These are phyloP conservation scores for Prenolepis imparis DNA, from an alignment of 2,888 invertebrate species.

Conservation along the genomic window DNA sequence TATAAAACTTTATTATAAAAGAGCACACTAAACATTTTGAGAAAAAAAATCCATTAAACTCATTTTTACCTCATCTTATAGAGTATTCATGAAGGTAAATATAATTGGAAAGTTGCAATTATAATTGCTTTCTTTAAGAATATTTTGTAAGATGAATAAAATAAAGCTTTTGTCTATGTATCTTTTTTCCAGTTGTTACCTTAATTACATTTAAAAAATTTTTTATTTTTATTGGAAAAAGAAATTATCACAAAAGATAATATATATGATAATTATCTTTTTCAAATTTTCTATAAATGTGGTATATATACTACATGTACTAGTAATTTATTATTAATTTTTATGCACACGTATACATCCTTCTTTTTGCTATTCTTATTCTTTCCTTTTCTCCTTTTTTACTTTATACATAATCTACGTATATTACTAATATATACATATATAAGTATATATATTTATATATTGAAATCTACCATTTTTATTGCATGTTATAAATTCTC, in stretches of 20 bases:
- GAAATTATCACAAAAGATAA: constrained; percentile 8
- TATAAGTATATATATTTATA: constrained; percentile 37
- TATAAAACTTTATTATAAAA: constrained; percentile 14
- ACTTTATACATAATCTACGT: constrained; percentile 9
- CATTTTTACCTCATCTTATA: background rate
- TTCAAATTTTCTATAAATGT: constrained; percentile 53
- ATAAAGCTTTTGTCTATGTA: background rate
- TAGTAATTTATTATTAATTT: constrained; percentile 72
- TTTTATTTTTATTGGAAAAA: constrained; percentile 47
- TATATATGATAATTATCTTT: constrained; percentile 39
- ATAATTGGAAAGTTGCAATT: background rate
- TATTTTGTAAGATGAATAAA: background rate
- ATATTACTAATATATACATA: constrained; percentile 36
- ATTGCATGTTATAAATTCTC: constrained; percentile 41
- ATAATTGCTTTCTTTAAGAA: background rate
- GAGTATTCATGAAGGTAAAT: background rate
- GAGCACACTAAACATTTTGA: background rate
- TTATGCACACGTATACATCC: constrained; percentile 23
- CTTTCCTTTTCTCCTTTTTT: background rate
- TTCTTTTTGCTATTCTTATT: constrained; percentile 24
- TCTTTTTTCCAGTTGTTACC: constrained; percentile 4
- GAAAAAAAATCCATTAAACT: background rate
- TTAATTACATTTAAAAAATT: constrained; percentile 9
- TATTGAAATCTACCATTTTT: constrained; percentile 44
- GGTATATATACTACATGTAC: constrained; percentile 63